These are phyloP conservation scores for Typhlichthys eigenmanni DNA, from an alignment of 2,797 vertebrate species.

Conservation along the genomic window DNA sequence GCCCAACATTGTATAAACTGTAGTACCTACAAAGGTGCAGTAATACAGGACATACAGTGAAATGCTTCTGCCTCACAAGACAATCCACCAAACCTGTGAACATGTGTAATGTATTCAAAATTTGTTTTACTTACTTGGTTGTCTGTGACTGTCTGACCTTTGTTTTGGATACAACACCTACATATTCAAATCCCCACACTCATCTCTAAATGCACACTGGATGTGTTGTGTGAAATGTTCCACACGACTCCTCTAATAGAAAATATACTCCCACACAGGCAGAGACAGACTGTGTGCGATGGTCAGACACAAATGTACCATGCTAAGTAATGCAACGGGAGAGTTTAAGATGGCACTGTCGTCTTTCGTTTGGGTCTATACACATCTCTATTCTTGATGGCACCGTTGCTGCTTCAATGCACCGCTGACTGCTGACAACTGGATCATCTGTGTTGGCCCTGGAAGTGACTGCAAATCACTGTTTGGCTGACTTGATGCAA, in stretches of 20 bases:
- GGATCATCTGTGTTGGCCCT: conserved; percentile 37
- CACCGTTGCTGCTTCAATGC: conserved; percentile 48
- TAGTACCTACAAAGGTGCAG: no score
- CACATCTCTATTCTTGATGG: conserved; percentile 29
- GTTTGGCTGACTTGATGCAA: conserved; percentile 18
- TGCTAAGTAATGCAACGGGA: conserved; percentile 60
- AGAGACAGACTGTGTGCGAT: conserved; percentile 39
- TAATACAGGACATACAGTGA: no score
- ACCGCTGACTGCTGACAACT: conserved; percentile 34
- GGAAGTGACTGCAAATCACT: conserved; percentile 38
- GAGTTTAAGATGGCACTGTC: conserved; percentile 62
- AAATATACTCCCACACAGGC: conserved; percentile 46
- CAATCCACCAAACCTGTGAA: no score
- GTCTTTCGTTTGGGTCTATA: conserved; percentile 52
- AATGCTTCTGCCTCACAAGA: no score
- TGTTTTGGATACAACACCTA: no score
- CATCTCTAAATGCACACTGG: conserved; percentile 16
- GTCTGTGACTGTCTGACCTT: no score
- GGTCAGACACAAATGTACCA: conserved; percentile 55
- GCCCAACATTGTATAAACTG: no score
- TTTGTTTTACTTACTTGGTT: no score
- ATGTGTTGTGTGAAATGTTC: conserved; percentile 11
- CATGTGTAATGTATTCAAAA: no score
- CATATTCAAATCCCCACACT: no score
- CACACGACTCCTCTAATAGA: conserved; percentile 38